These are phyloP conservation scores for Hypanus sabinus DNA, from an alignment of 2,113 vertebrate genomes.

Conservation along the genomic window DNA sequence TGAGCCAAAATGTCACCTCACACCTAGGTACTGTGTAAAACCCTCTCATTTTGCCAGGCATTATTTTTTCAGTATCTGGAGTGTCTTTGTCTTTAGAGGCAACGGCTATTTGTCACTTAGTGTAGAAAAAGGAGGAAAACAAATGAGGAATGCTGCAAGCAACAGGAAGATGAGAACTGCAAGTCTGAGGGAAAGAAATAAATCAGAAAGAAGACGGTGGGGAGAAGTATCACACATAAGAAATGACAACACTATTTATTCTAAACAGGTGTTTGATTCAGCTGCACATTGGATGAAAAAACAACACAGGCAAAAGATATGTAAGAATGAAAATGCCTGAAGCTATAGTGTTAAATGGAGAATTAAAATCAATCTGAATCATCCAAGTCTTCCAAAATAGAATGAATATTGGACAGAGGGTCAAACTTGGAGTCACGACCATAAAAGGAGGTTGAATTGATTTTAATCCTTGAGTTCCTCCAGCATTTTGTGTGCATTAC, in stretches of 20 bases:
- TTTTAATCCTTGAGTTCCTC: neutral
- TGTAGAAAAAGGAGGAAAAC: neutral
- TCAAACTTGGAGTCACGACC: neutral
- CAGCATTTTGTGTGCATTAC: too few relatives aligned
- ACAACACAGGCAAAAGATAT: neutral
- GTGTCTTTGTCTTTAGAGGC: too few relatives aligned
- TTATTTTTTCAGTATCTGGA: too few relatives aligned
- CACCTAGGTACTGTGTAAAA: too few relatives aligned
- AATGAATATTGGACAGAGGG: neutral
- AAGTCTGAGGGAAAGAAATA: neutral
- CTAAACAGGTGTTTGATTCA: neutral
- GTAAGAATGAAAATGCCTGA: neutral
- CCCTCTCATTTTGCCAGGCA: too few relatives aligned
- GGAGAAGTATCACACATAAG: neutral
- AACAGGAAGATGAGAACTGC: neutral
- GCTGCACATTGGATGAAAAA: neutral
- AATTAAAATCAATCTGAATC: neutral
- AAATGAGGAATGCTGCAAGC: neutral
- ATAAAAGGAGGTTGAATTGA: neutral
- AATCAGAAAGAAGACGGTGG: neutral
- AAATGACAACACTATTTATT: neutral
- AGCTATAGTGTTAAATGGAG: neutral
- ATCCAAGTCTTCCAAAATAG: neutral
- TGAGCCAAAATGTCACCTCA: too few relatives aligned
- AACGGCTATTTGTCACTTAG: neutral